Percentiles rank a stretch among this genome's conserved stretches.
Conservation (phyloP, 1,140 invertebrate species). For the Drosophila orosa region DNA sequence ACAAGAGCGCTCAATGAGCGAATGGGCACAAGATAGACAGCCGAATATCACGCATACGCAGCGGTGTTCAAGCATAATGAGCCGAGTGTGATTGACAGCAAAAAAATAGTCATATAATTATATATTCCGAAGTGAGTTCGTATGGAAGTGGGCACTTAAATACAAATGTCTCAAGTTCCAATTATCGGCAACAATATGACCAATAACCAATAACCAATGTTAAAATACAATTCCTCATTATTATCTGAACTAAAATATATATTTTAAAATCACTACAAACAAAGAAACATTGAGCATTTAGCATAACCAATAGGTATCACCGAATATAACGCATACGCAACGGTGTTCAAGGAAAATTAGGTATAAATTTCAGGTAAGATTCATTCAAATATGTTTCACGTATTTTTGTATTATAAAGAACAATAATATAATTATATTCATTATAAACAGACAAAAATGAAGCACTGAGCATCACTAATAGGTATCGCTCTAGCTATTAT, state of each 20-base stretch:
- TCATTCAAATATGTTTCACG: background rate
- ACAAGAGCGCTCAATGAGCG: slow-evolving; percentile 20
- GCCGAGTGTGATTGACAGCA: slow-evolving; percentile 12
- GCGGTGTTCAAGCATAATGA: slow-evolving; percentile 22
- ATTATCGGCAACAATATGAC: background rate
- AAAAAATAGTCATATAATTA: slow-evolving; percentile 7
- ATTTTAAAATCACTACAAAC: background rate
- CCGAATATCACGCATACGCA: slow-evolving; percentile 59
- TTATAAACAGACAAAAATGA: background rate
- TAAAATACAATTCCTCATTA: too few species aligned
- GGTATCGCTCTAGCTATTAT: slow-evolving; percentile 32
- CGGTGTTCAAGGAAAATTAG: slow-evolving; percentile 7
- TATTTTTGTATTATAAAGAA: background rate
- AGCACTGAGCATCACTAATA: background rate
- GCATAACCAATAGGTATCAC: background rate
- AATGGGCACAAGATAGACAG: slow-evolving; percentile 31
- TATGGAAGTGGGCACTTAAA: background rate
- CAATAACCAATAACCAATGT: background rate
- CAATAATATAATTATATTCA: background rate
- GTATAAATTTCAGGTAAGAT: background rate
- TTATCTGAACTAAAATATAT: background rate
- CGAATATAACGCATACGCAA: slow-evolving; percentile 49
- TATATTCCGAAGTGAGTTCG: background rate
- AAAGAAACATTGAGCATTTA: background rate
- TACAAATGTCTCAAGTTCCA: background rate